A percentile compares a stretch with the other conserved stretches of the same genome.
Evolutionary conservation across 2,888 invertebrate species (phyloP).

Genomic region (Chrysomela aeneicollis): DNA sequence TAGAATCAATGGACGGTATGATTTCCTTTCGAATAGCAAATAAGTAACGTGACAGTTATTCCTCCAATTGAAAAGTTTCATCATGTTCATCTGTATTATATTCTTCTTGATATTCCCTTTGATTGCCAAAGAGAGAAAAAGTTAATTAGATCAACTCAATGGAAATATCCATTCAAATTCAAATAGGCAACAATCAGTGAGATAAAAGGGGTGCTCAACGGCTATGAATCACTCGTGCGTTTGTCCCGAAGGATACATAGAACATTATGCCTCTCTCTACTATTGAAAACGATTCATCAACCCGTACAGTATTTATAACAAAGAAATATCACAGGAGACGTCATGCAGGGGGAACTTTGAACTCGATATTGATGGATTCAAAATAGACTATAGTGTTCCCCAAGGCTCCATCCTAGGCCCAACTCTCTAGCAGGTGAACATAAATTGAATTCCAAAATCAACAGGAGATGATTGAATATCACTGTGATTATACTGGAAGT

Average conservation of each 20-base stretch:
- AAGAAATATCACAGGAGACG: constrained; percentile 15
- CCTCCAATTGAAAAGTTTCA: no score
- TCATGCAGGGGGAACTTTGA: not conserved
- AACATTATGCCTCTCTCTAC: constrained; percentile 28
- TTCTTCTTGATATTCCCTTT: not conserved
- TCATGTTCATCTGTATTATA: not conserved
- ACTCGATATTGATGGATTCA: not conserved
- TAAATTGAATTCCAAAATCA: no score
- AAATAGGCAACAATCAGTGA: constrained; percentile 25
- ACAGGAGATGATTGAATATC: no score
- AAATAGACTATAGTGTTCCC: not conserved
- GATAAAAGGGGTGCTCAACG: constrained; percentile 32
- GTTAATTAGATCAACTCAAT: constrained; percentile 16
- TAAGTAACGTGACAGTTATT: no score
- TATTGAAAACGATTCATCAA: constrained; percentile 33
- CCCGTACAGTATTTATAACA: constrained; percentile 23
- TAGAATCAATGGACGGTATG: no score
- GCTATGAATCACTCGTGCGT: constrained; percentile 29
- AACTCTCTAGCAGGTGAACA: no score
- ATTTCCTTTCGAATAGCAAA: no score
- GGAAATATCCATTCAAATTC: constrained; percentile 27
- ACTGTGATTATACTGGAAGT: no score
- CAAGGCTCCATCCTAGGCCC: no score
- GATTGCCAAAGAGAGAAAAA: not conserved
- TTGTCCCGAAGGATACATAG: constrained; percentile 29